A percentile compares a stretch with the other conserved stretches of the same genome.
These are phyloP conservation scores for Ectemnius lituratus DNA, from an alignment of 2,888 invertebrate species.

Conservation along the genomic window DNA sequence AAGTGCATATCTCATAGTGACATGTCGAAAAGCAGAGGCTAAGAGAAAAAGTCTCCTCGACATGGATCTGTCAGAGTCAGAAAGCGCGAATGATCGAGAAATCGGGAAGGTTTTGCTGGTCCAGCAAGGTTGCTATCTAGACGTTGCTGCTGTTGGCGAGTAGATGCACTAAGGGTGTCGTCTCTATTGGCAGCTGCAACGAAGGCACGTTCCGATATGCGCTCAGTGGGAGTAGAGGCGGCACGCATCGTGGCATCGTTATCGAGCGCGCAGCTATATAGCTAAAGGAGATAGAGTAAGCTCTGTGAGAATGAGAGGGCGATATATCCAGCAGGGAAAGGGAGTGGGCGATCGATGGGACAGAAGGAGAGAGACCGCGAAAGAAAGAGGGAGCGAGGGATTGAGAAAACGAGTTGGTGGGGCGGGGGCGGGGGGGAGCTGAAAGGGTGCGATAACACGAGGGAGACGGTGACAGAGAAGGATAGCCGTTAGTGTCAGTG, in stretches of 20 bases:
- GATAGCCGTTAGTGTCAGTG: background rate
- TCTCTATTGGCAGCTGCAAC: slow-evolving; percentile 36
- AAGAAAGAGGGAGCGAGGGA: no score
- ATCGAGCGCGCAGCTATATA: slow-evolving; percentile 5
- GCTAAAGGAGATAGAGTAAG: background rate
- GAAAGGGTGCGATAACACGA: background rate
- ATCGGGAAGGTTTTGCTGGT: no score
- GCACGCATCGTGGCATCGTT: slow-evolving; percentile 33
- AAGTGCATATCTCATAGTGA: no score
- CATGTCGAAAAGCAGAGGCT: no score
- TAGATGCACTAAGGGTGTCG: no score
- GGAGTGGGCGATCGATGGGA: slow-evolving; percentile 7
- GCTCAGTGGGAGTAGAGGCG: slow-evolving; percentile 29
- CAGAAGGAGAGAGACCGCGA: background rate
- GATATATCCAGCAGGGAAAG: background rate
- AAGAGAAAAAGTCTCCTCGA: no score
- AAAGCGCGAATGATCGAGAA: no score
- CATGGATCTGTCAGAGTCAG: no score
- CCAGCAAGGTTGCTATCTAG: no score
- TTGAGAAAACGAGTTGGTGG: background rate
- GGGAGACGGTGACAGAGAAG: background rate
- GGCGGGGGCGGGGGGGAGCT: background rate
- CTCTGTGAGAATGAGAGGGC: background rate
- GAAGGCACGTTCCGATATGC: slow-evolving; percentile 35
- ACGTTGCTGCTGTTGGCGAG: no score